These are phyloP conservation scores for Pterocles burchelli DNA, from an alignment of 2,113 vertebrate genomes.

Conservation along the genomic window DNA sequence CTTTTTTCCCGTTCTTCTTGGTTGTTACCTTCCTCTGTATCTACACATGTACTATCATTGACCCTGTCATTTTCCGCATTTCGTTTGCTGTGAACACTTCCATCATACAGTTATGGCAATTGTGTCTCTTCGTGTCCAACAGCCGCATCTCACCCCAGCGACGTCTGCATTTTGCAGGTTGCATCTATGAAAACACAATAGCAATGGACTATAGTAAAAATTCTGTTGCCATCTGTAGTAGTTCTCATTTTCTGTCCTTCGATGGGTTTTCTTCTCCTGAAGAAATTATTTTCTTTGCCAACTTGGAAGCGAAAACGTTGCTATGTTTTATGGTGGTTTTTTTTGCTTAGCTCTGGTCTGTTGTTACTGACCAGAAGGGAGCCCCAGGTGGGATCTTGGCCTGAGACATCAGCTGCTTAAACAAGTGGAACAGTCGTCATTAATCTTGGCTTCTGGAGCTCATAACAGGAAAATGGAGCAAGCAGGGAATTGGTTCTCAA, in stretches of 20 bases:
- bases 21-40: background rate
- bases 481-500: conserved; percentile 61
- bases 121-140: background rate
- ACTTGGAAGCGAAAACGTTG: conserved; percentile 28
- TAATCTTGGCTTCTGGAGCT: conserved; percentile 69
- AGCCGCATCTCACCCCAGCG: background rate
- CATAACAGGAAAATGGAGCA: conserved; percentile 63
- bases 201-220: background rate
- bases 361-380: conserved; percentile 60
- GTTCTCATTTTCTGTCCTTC: background rate
- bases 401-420: conserved; percentile 68
- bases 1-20: background rate
- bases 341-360: conserved; percentile 21
- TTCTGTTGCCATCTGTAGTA: background rate
- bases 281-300: conserved; percentile 21
- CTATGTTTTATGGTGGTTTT: background rate
- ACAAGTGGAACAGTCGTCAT: conserved; percentile 52
- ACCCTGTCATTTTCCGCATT: background rate
- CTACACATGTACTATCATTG: background rate
- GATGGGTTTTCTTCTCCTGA: background rate
- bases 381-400: conserved; percentile 48
- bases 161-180: background rate
- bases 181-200: background rate
- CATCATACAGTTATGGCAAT: background rate
- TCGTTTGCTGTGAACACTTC: background rate